Evolutionary conservation across 2,797 vertebrate genomes (phyloP), one percentile per base, ranked within the genome.

Genomic region (Protonibea diacanthus): DNA sequence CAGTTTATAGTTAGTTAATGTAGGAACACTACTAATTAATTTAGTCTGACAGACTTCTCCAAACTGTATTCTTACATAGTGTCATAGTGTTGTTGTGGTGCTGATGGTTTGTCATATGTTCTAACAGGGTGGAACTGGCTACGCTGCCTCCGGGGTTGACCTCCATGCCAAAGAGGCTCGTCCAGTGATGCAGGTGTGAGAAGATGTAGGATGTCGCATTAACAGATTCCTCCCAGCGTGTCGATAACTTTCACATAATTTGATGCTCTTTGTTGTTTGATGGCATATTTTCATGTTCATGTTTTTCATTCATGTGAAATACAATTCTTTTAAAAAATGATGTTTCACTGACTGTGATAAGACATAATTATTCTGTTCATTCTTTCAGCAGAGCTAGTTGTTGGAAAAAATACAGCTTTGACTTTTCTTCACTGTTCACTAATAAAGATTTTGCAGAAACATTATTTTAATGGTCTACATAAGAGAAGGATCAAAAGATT

Each of bases 131-230:
- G 97, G 97, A 65, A 98, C 97, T 0, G 97, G 97, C 73, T 98
- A 97, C 2, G 92, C 97, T 0, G 96, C 93, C 4, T 97, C 97
- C 0, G 97, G 97, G 10, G 94, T 97, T 1, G 93, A 93, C 21
- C 94, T 98, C 67, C 89, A 94, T 6, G 97, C 97, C 0, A 97
- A 97, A 89, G 96, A 97, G 86, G 95, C 97, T 5, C 92, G 97
- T 66, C 97, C 97, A 0, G 97, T 98, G 64, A 98, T 98, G 97
- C 96, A 96, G 77, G 97, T 96, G 15, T 98, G 91, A 96, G 55
- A 8, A 2, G 3, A 42, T 3, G 18, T 12, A 63, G 60, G 14
- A 42, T 6, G 9, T 60, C 17, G 11, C 33, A 38, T 38, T 52
- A 44, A 33, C 6, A 0, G 5, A 27, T 29, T 40, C 6, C 27